Base-by-base conservation (phyloP, 1,140 invertebrate species). In the Drosophila nannoptera region DNA sequence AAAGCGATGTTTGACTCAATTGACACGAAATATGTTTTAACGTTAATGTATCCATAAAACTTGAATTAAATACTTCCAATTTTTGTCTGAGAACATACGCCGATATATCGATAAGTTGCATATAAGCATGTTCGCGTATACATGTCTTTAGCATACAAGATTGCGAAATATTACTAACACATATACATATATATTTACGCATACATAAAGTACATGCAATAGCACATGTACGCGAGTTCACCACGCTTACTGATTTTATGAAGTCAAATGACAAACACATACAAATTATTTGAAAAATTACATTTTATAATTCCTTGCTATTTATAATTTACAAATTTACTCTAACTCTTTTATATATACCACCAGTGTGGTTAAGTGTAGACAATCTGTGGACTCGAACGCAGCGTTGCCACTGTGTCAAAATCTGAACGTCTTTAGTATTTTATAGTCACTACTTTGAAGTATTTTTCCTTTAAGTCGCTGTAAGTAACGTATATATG, bases 1-100 rank as follows among this genome's bases (percentile, higher is more conserved):
- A 33, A 6, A 50, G 48, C 48, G 31, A 12, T 4, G 29, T 46
- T 29, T 46, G 22, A 35, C n/a, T 33, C 48, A 50, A 50, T 12
- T 50, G 11, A 33, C 31, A 32, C 48, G 31, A n/a, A 50, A 0
- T 50, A 31, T 4, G 48, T 35, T 8, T 5, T 33, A 2, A 50
- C n/a, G 7, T 16, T 33, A 2, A 50, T 7, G 7, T 16, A 50
- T 33, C 3, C 4, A 9, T 52, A n/a, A 4, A 50, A 31, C 12
- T 35, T 52, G 5, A 49, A 31, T 32, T 12, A 49, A 49, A n/a
- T 32, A 49, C 5, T 8, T 32, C 29, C 1, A 32, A 49, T 32
- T 32, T 9, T n/a, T 32, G 9, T 5, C 12, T 31, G 29, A 6
- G 46, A 31, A 12, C 14, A 14, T 35, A 8, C 14, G 32, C 35